Conservation (phyloP, 2,888 invertebrate genomes). For the Scaptomyza cyrtandrae region DNA sequence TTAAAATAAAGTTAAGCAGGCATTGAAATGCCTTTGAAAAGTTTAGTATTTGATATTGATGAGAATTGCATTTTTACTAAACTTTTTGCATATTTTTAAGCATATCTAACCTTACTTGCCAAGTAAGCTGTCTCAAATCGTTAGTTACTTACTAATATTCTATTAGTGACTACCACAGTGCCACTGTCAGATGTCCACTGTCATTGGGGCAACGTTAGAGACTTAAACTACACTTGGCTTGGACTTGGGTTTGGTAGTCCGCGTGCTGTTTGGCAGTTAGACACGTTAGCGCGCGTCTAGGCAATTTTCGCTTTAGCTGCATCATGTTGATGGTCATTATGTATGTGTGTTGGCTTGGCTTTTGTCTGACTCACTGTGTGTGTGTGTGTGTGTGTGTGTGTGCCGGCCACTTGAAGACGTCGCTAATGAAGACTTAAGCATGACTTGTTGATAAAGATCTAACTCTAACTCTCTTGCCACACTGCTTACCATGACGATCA, state of each 20-base stretch:
- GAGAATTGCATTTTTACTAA: too few relatives aligned
- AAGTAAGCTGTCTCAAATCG: background rate
- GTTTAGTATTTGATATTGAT: too few relatives aligned
- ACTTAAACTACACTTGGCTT: slow-evolving; percentile 3
- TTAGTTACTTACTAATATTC: background rate
- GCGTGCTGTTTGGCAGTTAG: slow-evolving; percentile 58
- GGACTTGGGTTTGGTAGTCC: slow-evolving; percentile 27
- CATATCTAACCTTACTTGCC: background rate
- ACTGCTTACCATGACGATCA: slow-evolving; percentile 34
- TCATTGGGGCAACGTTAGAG: slow-evolving; percentile 40
- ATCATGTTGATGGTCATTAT: slow-evolving; percentile 66
- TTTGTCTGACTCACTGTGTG: too few relatives aligned
- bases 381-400: too few relatives aligned
- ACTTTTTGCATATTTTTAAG: too few relatives aligned
- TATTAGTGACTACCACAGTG: slow-evolving; percentile 41
- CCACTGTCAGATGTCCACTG: slow-evolving; percentile 47
- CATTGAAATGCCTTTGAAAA: too few relatives aligned
- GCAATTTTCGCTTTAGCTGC: slow-evolving; percentile 64
- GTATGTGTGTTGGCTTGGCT: slow-evolving; percentile 11
- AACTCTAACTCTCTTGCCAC: slow-evolving; percentile 15
- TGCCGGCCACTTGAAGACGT: slow-evolving; percentile 55
- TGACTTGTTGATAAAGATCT: slow-evolving; percentile 79
- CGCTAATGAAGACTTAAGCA: slow-evolving; percentile 83
- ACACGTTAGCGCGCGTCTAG: slow-evolving; percentile 59
- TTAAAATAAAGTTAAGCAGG: too few relatives aligned